Conservation (phyloP, 1,140 invertebrate genomes). For the Rhizoglyphus robini region DNA sequence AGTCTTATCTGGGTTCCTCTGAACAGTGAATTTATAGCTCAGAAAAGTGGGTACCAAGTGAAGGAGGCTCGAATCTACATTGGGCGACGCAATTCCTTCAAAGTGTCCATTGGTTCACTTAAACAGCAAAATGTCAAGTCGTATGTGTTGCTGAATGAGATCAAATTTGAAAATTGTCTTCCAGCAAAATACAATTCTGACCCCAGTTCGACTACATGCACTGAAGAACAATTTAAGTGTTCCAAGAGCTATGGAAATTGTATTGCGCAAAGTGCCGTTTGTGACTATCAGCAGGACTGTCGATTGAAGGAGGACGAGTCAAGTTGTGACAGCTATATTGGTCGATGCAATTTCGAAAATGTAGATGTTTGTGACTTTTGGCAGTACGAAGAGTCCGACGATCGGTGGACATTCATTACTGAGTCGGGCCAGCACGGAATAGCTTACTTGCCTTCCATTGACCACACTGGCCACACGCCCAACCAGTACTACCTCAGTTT, state of each 20-base stretch:
- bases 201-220: not conserved
- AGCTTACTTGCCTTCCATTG: not conserved
- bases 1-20: not conserved
- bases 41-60: not conserved
- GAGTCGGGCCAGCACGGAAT: not conserved
- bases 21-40: not conserved
- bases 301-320: not conserved
- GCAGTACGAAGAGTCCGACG: not conserved
- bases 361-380: not conserved
- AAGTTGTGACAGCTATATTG: not conserved
- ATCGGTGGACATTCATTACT: not conserved
- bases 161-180: not conserved
- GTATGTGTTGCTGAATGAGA: not conserved
- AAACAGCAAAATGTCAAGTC: not conserved
- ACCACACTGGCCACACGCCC: not conserved
- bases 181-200: not conserved
- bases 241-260: not conserved
- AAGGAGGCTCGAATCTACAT: not conserved
- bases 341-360: conserved; percentile 1
- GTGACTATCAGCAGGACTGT: not conserved
- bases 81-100: not conserved
- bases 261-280: not conserved
- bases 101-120: not conserved
- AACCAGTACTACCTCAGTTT: not conserved
- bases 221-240: not conserved